Evolutionary conservation across 2,797 vertebrate species (phyloP).

Genomic region (Amazonetta brasiliensis): DNA sequence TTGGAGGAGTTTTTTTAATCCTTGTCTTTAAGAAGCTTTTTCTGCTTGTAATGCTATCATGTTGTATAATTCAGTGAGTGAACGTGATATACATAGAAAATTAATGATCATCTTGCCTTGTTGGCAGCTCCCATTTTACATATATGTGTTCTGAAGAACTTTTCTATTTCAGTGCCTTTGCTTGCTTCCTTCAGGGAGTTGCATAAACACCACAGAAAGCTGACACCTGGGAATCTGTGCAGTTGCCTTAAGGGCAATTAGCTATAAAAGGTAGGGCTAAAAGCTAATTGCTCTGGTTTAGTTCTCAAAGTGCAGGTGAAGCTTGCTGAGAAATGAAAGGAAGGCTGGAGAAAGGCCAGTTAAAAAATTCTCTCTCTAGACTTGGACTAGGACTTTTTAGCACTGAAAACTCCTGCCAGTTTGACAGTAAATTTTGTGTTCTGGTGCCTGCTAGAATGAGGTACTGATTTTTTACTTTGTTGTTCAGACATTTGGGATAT

Average conservation of each 20-base stretch:
- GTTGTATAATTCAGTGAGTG: conserved; percentile 1
- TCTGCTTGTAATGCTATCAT: background rate
- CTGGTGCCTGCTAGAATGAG: background rate
- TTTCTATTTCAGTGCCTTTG: conserved; percentile 41
- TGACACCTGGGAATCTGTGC: conserved; percentile 35
- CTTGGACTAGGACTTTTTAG: background rate
- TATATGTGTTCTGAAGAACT: background rate
- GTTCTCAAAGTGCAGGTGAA: conserved; percentile 14
- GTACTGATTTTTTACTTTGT: background rate
- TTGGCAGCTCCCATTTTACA: background rate
- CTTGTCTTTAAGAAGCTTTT: conserved; percentile 26
- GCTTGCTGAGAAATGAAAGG: conserved; percentile 11
- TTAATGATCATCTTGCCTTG: background rate
- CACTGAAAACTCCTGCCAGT: background rate
- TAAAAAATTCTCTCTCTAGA: background rate
- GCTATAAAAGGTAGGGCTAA: conserved; percentile 39
- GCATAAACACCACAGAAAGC: conserved; percentile 28
- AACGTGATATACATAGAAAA: conserved; percentile 36
- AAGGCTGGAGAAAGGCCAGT: background rate
- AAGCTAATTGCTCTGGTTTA: conserved; percentile 57
- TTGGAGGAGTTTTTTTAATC: background rate
- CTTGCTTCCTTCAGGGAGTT: conserved; percentile 36
- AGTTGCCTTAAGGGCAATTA: conserved; percentile 55
- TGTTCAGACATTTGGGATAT: background rate
- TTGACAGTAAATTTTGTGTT: background rate